Evolutionary conservation across 2,113 vertebrate genomes (phyloP), one percentile per base, ranked within the genome.

Genomic region (Bubo blakistoni): DNA sequence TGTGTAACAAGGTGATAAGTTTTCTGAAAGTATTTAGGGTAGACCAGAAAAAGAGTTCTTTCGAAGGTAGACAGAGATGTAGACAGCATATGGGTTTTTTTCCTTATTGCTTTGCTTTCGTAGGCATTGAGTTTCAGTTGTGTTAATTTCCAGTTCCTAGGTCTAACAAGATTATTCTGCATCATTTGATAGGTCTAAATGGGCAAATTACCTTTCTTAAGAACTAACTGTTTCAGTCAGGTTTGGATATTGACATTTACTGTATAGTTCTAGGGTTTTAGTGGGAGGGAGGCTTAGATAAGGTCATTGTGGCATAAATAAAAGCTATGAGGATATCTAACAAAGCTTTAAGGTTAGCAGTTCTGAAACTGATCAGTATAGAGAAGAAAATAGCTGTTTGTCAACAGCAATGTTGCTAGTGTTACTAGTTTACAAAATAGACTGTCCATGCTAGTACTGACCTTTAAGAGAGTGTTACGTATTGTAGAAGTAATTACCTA

Each of bases 401-500:
- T 67, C 38, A 70, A 34, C 21, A 59, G 15, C 11, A 58, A 25
- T 57, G 44, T 57, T 20, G 36, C 20, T 73, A 18, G 7, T 29
- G 38, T 47, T 76, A 47, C 4, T 40, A 32, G 15, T 44, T 71
- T 34, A 70, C 12, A 30, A 70, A 93, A 40, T 19, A 63, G 13
- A 22, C 25, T 55, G 27, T 46, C 17, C 6, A 5, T 86, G 9
- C 32, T 5, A 67, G 34, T 83, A 47, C 9, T 47, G 38, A 13
- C 16, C 3, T 44, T 61, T 52, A 40, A 51, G 61, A 54, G 4
- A 22, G 13, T 47, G 7, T 40, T 87, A 6, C 0, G 0, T 44
- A n/a, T 5, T 92, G 22, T 36, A 17, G 38, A 88, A 70, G 10
- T 85, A 17, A 44, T 52, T 66, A 34, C 4, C 27, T 80, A 2